Evolutionary conservation across 2,113 vertebrate genomes (phyloP).

Genomic region (Halichoerus grypus): DNA sequence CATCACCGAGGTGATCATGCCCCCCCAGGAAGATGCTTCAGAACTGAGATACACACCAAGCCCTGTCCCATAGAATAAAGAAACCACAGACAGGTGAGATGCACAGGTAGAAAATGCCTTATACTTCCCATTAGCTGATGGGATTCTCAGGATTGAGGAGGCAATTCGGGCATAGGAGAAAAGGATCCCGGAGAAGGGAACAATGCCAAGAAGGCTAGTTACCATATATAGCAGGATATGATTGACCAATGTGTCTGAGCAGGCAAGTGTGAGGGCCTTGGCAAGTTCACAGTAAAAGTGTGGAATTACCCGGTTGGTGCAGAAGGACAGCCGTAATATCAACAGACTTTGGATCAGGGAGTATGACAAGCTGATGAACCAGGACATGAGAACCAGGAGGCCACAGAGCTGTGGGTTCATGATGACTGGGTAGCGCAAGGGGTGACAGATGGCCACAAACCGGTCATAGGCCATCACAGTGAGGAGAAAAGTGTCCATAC

Average conservation of each 20-base stretch:
- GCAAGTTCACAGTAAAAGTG: slow-evolving; percentile 72
- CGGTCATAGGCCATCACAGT: slow-evolving; percentile 73
- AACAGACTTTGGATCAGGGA: slow-evolving; percentile 63
- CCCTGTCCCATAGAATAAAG: slow-evolving; percentile 70
- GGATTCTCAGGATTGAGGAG: slow-evolving; percentile 64
- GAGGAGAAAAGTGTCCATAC: slow-evolving; percentile 62
- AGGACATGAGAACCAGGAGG: slow-evolving; percentile 58
- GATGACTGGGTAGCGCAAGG: slow-evolving; percentile 52
- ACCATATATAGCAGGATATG: slow-evolving; percentile 14
- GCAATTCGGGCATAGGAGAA: slow-evolving; percentile 59
- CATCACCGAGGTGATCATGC: slow-evolving; percentile 31
- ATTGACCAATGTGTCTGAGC: slow-evolving; percentile 55
- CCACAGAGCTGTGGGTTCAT: slow-evolving; percentile 42
- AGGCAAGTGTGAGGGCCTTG: slow-evolving; percentile 13
- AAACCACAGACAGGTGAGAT: slow-evolving; percentile 67
- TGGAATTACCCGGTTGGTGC: background rate
- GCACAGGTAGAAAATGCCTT: slow-evolving; percentile 75
- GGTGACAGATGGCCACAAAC: slow-evolving; percentile 76
- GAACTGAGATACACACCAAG: slow-evolving; percentile 63
- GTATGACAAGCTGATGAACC: slow-evolving; percentile 46
- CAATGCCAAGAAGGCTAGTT: slow-evolving; percentile 37
- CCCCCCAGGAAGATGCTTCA: background rate
- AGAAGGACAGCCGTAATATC: slow-evolving; percentile 56
- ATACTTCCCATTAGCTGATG: slow-evolving; percentile 50
- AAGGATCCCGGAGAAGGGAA: slow-evolving; percentile 67